Percentiles rank a stretch among this genome's conserved stretches.
phyloP scores from a whole-genome alignment of 2,888 invertebrate species.

The Dione juno region DNA sequence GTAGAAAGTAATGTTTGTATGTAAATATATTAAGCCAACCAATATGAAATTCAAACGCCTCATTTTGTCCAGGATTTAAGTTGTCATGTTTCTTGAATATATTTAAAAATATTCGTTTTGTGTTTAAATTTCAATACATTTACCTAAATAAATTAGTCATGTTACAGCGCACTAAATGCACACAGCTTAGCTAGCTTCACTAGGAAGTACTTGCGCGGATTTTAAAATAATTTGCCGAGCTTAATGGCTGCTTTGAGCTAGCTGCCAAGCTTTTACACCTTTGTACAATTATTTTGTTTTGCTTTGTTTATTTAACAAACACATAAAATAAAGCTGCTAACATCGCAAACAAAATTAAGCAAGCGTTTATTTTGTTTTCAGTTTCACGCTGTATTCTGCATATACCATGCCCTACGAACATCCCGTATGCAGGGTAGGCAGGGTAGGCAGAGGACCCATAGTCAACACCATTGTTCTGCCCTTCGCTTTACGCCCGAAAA shows the following conservation, averaged over 20 bases:
- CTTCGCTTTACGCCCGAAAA: too few species aligned
- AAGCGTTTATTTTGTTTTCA: constrained; percentile 9
- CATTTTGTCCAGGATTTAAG: too few species aligned
- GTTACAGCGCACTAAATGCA: background rate
- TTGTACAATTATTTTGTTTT: constrained; percentile 23
- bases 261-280: constrained; percentile 37
- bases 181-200: background rate
- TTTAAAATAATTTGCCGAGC: constrained; percentile 36
- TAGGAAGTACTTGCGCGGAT: background rate
- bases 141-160: background rate
- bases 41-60: too few species aligned
- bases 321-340: constrained; percentile 10
- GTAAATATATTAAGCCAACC: too few species aligned
- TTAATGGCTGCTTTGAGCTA: constrained; percentile 39
- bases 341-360: constrained; percentile 22
- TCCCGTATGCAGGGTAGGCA: too few species aligned
- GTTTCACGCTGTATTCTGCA: too few species aligned
- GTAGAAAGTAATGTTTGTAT: too few species aligned
- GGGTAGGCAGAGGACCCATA: too few species aligned
- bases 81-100: too few species aligned
- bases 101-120: background rate
- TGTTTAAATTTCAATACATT: background rate
- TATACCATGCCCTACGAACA: too few species aligned
- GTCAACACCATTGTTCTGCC: too few species aligned
- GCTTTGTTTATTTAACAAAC: constrained; percentile 24